Conservation (phyloP, 2,888 invertebrate genomes). For the Galerucella nymphaeae region DNA sequence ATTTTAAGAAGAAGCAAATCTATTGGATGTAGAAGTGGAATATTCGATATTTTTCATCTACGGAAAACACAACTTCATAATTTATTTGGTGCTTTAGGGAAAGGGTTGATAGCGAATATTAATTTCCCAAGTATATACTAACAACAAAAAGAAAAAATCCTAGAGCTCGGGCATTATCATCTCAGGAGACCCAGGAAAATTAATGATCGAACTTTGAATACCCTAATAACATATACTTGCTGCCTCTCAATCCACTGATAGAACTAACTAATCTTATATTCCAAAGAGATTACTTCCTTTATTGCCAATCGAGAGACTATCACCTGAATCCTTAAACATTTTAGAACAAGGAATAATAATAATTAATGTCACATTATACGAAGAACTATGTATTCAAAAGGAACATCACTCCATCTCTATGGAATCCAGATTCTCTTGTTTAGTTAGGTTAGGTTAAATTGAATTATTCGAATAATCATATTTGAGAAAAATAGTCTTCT, state of each 20-base stretch:
- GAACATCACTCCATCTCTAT: background rate
- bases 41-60: no score
- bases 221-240: conserved; percentile 37
- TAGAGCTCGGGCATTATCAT: conserved; percentile 28
- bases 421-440: no score
- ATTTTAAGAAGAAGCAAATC: no score
- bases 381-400: background rate
- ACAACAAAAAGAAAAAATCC: conserved; percentile 19
- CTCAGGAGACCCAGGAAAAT: conserved; percentile 35
- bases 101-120: conserved; percentile 9
- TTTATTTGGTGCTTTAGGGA: background rate
- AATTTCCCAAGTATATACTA: conserved; percentile 25
- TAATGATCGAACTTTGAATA: conserved; percentile 38
- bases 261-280: conserved; percentile 40
- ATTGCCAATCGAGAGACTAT: conserved; percentile 31
- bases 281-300: conserved; percentile 38
- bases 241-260: conserved; percentile 32
- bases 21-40: no score
- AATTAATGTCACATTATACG: background rate
- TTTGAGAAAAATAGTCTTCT: no score
- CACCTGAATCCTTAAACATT: conserved; percentile 42
- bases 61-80: background rate
- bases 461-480: no score
- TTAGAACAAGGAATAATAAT: background rate
- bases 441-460: no score